Percentiles rank a stretch among this genome's conserved stretches.
Evolutionary conservation across 2,888 invertebrate species (phyloP).

Genomic region (Anodontia alba): DNA sequence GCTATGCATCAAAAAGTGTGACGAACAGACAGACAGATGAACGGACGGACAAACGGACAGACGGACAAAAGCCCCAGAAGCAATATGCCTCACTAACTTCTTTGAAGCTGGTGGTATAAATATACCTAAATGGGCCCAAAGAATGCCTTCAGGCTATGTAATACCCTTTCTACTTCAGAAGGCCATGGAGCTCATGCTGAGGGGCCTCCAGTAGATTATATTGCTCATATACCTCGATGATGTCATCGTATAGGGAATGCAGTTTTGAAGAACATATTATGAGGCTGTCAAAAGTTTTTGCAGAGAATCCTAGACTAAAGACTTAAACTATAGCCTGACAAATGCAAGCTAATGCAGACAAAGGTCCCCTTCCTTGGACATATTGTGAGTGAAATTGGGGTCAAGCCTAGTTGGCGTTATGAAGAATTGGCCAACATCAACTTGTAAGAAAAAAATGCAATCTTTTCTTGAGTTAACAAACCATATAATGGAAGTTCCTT

Average conservation of each 20-base stretch:
- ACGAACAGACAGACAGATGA: too few relatives aligned
- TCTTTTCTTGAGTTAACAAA: slow-evolving; percentile 11
- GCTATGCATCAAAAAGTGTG: too few relatives aligned
- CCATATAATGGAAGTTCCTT: slow-evolving; percentile 16
- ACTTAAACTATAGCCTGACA: slow-evolving; percentile 29
- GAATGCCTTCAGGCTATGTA: slow-evolving; percentile 28
- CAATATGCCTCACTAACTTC: too few relatives aligned
- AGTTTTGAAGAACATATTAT: slow-evolving; percentile 39
- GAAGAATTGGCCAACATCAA: too few relatives aligned
- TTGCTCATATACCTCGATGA: slow-evolving; percentile 45
- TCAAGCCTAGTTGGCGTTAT: neutral
- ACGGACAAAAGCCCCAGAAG: too few relatives aligned
- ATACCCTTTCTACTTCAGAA: slow-evolving; percentile 32
- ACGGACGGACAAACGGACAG: too few relatives aligned
- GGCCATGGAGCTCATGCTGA: slow-evolving; percentile 33
- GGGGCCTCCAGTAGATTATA: slow-evolving; percentile 43
- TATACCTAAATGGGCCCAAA: too few relatives aligned
- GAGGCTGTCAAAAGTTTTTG: slow-evolving; percentile 42
- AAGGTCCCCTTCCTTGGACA: slow-evolving; percentile 26
- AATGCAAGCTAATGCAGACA: slow-evolving; percentile 13
- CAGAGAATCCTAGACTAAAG: slow-evolving; percentile 21
- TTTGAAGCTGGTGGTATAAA: too few relatives aligned
- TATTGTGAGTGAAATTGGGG: slow-evolving; percentile 11
- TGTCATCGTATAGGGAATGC: slow-evolving; percentile 25
- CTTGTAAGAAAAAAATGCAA: slow-evolving; percentile 10